Conservation (phyloP, 2,888 invertebrate species). For the Euspilapteryx auroguttella region DNA sequence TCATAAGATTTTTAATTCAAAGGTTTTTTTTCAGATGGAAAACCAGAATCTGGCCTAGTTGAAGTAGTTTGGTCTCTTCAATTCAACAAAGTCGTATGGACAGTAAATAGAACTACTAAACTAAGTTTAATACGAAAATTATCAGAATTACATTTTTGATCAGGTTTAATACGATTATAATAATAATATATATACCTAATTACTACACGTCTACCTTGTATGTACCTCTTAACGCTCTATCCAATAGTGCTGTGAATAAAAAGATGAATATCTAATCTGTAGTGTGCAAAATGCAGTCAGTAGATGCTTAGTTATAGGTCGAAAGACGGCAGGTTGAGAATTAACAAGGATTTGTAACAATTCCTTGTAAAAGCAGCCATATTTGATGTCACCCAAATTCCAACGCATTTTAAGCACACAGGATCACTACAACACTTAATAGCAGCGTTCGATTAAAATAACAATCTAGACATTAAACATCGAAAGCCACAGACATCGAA, state of each 20-base stretch:
- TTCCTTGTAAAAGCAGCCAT: too few species aligned
- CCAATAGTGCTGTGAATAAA: slow-evolving; percentile 9
- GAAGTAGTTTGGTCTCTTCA: too few species aligned
- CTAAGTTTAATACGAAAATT: background rate
- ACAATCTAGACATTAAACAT: slow-evolving; percentile 40
- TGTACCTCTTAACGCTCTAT: slow-evolving; percentile 57
- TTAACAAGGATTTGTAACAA: too few species aligned
- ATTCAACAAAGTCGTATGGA: too few species aligned
- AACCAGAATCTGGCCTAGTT: too few species aligned
- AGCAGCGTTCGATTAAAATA: too few species aligned
- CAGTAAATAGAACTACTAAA: slow-evolving; percentile 1
- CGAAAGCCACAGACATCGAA: slow-evolving; percentile 40
- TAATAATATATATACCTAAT: slow-evolving; percentile 45
- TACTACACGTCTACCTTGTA: slow-evolving; percentile 60
- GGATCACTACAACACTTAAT: too few species aligned
- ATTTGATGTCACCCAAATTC: slow-evolving; percentile 61
- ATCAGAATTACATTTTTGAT: slow-evolving; percentile 11
- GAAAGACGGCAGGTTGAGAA: background rate
- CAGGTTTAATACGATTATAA: too few species aligned
- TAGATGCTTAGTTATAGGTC: background rate
- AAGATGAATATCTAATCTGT: background rate
- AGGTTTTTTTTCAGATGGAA: too few species aligned
- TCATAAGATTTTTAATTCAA: slow-evolving; percentile 40
- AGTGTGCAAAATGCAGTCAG: background rate
- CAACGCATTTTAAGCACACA: too few species aligned